A percentile compares a stretch with the other conserved stretches of the same genome.
Conservation (phyloP, 2,797 vertebrate genomes). For the Petrocephalus sullivani region DNA sequence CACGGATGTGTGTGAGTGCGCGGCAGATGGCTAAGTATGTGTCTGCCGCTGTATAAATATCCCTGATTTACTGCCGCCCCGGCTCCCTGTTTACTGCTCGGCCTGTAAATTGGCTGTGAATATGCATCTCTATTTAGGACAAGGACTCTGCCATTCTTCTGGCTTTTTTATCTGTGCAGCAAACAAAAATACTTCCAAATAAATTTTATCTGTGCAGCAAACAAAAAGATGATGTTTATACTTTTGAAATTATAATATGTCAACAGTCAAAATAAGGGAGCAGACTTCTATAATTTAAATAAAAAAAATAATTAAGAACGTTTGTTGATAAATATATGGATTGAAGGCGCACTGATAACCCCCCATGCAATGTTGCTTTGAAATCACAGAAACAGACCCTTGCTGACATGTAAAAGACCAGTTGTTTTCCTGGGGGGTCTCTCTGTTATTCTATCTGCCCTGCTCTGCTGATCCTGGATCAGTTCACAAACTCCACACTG, state of each 20-base stretch:
- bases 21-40: neutral
- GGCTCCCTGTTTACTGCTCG: neutral
- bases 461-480: neutral
- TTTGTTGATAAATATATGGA: neutral
- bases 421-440: neutral
- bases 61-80: neutral
- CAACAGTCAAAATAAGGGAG: neutral
- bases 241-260: neutral
- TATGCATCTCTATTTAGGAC: conserved; percentile 1
- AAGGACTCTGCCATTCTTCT: neutral
- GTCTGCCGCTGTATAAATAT: neutral
- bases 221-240: neutral
- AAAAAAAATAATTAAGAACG: neutral
- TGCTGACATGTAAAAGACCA: neutral
- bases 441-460: neutral
- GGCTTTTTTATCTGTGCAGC: neutral
- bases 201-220: neutral
- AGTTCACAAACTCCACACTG: neutral
- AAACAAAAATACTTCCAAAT: neutral
- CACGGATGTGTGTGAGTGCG: neutral
- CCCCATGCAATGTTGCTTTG: neutral
- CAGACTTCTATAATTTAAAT: neutral
- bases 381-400: neutral
- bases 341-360: neutral
- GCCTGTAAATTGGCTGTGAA: neutral